Evolutionary conservation across 2,797 vertebrate species (phyloP).

Genomic region (Diceros bicornis): DNA sequence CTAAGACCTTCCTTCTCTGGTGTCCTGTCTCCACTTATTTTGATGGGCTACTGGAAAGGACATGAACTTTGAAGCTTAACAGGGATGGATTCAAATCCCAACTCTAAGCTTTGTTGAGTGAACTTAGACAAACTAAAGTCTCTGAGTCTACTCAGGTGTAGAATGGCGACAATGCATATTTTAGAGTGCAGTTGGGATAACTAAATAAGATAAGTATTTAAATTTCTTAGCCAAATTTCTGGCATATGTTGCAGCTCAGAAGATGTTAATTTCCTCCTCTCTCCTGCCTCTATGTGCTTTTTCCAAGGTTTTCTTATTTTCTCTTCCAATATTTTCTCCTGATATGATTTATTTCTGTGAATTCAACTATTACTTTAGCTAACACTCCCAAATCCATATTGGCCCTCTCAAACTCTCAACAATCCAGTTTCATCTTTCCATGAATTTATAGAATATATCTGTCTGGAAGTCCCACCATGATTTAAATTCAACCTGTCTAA

Average conservation of each 20-base stretch:
- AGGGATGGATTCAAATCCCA: not conserved
- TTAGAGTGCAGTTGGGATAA: not conserved
- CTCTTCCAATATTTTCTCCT: not conserved
- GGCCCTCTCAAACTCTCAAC: not conserved
- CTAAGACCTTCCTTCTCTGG: not conserved
- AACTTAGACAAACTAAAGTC: not conserved
- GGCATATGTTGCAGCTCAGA: not conserved
- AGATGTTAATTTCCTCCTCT: not conserved
- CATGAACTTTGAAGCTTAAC: not conserved
- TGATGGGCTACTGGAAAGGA: not conserved
- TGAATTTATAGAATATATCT: not conserved
- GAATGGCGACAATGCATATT: not conserved
- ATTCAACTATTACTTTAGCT: not conserved
- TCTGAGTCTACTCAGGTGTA: not conserved
- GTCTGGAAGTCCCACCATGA: not conserved
- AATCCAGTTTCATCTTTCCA: not conserved
- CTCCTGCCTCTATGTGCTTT: not conserved
- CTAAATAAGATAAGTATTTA: not conserved
- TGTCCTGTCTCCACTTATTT: not conserved
- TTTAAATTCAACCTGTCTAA: not conserved
- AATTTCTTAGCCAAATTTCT: not conserved
- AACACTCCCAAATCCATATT: not conserved
- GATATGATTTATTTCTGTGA: not conserved
- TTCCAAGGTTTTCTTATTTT: not conserved
- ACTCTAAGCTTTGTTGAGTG: not conserved